A percentile compares a stretch with the other conserved stretches of the same genome.
These are phyloP conservation scores for Amyelois transitella DNA, from an alignment of 1,140 invertebrate genomes.

Conservation along the genomic window DNA sequence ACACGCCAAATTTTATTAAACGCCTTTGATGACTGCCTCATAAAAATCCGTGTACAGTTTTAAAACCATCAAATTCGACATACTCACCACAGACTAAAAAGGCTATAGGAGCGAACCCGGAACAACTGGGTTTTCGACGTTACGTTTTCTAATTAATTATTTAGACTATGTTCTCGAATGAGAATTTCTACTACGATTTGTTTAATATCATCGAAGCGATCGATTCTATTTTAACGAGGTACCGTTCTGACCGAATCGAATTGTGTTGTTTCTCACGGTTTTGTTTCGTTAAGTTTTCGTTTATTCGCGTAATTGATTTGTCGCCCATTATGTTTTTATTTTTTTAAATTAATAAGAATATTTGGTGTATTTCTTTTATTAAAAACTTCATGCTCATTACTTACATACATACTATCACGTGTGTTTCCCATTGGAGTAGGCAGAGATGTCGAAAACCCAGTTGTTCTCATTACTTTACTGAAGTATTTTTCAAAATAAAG, in stretches of 20 bases:
- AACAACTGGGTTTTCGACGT: no score
- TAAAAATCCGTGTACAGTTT: constrained; percentile 38
- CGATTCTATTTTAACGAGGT: constrained; percentile 65
- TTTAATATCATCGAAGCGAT: constrained; percentile 51
- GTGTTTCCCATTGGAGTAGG: no score
- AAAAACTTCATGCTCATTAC: no score
- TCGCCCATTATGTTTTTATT: constrained; percentile 37
- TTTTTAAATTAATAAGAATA: constrained; percentile 17
- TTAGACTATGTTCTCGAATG: constrained; percentile 5
- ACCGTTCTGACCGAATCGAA: constrained; percentile 45
- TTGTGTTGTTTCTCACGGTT: constrained; percentile 64
- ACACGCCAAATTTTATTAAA: constrained; percentile 53
- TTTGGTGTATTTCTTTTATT: not conserved
- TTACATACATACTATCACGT: no score
- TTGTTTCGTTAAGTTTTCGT: constrained; percentile 58
- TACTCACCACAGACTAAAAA: constrained; percentile 30
- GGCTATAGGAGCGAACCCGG: not conserved
- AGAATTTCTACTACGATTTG: constrained; percentile 52
- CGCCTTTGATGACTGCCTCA: constrained; percentile 36
- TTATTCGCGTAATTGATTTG: constrained; percentile 50
- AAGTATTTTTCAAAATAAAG: no score
- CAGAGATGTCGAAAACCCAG: no score
- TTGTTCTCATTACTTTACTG: no score
- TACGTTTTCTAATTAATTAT: no score
- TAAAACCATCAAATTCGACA: constrained; percentile 39